Evolutionary conservation across 2,888 invertebrate genomes (phyloP), one percentile per base, ranked within the genome.

Genomic region (Acleris literana): DNA sequence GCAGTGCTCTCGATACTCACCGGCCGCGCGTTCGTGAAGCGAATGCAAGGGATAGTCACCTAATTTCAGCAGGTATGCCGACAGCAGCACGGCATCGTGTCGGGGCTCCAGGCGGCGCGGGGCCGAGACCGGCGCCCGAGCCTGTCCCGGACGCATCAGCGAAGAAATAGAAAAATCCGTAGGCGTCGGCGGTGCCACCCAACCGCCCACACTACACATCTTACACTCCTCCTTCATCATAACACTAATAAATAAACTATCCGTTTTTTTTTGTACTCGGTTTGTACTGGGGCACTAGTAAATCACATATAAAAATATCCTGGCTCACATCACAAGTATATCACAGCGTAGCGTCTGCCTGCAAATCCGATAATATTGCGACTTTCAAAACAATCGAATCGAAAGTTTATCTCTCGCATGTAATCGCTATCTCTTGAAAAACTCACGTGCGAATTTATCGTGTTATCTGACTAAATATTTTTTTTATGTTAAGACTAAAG

Each of bases 251-350:
- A 81, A 84, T 78, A 81, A 71, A 81, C 81, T 87, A 79, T 88
- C 90, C 90, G 88, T 86, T 91, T 92, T 91, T n/a, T 92, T 88
- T 91, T 90, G 92, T 92, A 92, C 92, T 92, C 90, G 92, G 91
- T 91, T 90, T 92, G 92, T 92, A 92, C 92, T 88, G 87, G 90
- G 88, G 88, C 90, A 90, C 89, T 90, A 85, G 82, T 92, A 92
- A 92, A 92, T 92, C 90, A 92, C 92, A 92, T 92, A 91, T 85
- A 92, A 90, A 92, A 92, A 91, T 92, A 92, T 90, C 87, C 84
- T 87, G 82, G 84, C 80, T 86, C 84, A 83, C 90, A 86, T 89
- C 92, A 92, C 92, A 92, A 92, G 81, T 80, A 69, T 92, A 92
- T 92, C 92, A 92, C 92, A 92, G 91, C 87, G 82, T 87, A 88